Base-by-base conservation (phyloP, 1,140 invertebrate species). In the Aphelenchoides besseyi region DNA sequence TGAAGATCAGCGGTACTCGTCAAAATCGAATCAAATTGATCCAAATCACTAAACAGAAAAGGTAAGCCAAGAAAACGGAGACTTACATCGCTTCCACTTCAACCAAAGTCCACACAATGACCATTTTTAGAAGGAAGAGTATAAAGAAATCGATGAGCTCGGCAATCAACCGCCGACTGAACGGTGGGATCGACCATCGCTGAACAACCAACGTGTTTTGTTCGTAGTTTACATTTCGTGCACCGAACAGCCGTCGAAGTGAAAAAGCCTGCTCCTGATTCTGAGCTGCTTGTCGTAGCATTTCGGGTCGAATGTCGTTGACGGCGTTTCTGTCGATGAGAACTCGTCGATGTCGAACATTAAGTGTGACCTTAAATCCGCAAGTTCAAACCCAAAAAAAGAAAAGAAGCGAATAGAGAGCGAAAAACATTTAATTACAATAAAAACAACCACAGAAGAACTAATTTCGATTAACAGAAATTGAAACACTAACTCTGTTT, bases 31-130 rank as follows among this genome's bases (percentile, higher is more conserved):
- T 77, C 74, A 16, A 81, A 78, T 53, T 81, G 67, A 12, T 76
- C 76, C 29, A 80, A 28, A 67, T 78, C 76, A 8, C 76, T 78
- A 68, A 72, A 78, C 37, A 29, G 5, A 23, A 8, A 23, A 8
- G 5, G 32, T 8, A 8, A 8, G 55, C 16, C 16, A 8, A 23
- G 18, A 1, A 3, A 0, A 28, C 5, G n/a, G 16, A 5, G 30
- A 81, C 78, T 48, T 41, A 78, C 76, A 78, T 68, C 32, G 77
- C 5, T 52, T 78, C 76, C 3, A 79, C 36, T 12, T 80, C 78
- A 16, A 78, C 78, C n/a, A 78, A 33, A 23, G 64, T 26, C 26
- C 69, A 78, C 16, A 78, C 71, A 29, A 81, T 12, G 9, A 78
- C 16, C 59, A 78, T 29, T 64, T 78, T 78, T 26, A 78, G 66